Percentiles rank a stretch among this genome's conserved stretches.
Conservation (phyloP, 1,140 invertebrate genomes). For the Cryptotermes secundus region DNA sequence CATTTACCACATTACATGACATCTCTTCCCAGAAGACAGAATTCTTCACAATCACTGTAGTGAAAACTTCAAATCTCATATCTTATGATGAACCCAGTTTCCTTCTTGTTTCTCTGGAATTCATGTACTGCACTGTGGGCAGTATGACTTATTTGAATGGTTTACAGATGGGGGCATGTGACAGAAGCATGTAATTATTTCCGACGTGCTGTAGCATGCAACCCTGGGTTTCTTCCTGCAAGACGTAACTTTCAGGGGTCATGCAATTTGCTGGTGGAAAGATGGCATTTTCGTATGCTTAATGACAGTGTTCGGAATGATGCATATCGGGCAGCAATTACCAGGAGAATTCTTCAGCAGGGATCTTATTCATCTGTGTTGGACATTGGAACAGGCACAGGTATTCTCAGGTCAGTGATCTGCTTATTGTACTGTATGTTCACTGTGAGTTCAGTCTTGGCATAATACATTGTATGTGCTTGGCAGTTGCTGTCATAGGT, state of each 20-base stretch:
- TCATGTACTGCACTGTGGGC: no score
- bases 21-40: no score
- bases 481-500: no score
- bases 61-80: no score
- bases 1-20: no score
- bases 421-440: no score
- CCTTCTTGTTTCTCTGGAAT: no score
- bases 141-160: no score
- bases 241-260: slow-evolving; percentile 49
- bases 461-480: no score
- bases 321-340: slow-evolving; percentile 63
- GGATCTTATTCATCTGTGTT: slow-evolving; percentile 56
- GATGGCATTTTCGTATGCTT: slow-evolving; percentile 82
- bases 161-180: slow-evolving; percentile 21
- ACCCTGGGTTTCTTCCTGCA: slow-evolving; percentile 44
- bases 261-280: slow-evolving; percentile 56
- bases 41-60: no score
- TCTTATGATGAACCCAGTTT: no score
- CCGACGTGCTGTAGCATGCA: neutral
- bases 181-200: slow-evolving; percentile 30
- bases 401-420: slow-evolving; percentile 54
- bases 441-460: no score
- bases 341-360: slow-evolving; percentile 52
- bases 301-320: slow-evolving; percentile 71
- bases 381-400: slow-evolving; percentile 75